Evolutionary conservation across 2,888 invertebrate species (phyloP).

Genomic region (Rotaria macrura): DNA sequence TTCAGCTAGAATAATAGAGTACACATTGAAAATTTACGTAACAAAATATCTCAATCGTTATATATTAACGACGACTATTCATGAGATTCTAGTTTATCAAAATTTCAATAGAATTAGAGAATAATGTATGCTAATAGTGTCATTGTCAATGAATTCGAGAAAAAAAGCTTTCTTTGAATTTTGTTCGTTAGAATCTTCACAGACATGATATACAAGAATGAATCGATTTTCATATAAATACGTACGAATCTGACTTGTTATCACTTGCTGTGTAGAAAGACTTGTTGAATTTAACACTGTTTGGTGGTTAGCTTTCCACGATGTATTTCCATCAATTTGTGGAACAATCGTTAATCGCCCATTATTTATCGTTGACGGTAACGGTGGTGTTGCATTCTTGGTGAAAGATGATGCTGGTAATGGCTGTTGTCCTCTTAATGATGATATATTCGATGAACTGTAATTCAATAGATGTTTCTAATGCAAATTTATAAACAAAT

Average conservation of each 20-base stretch:
- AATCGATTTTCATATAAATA: neutral
- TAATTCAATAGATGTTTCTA: neutral
- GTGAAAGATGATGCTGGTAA: neutral
- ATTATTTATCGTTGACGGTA: neutral
- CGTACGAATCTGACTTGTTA: neutral
- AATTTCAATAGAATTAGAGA: too few species aligned
- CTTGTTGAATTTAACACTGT: neutral
- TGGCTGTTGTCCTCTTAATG: neutral
- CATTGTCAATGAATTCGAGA: too few species aligned
- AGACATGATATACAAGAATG: too few species aligned
- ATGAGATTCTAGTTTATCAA: too few species aligned
- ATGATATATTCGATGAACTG: neutral
- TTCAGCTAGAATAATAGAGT: neutral
- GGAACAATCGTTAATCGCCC: neutral
- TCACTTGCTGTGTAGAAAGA: neutral
- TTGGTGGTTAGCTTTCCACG: neutral
- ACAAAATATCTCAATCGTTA: too few species aligned
- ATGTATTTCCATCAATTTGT: neutral
- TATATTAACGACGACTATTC: too few species aligned
- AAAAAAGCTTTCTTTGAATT: too few species aligned
- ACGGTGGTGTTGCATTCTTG: neutral
- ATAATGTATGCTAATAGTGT: too few species aligned
- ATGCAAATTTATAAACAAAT: neutral
- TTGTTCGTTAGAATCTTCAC: too few species aligned
- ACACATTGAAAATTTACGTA: too few species aligned